A percentile compares a stretch with the other conserved stretches of the same genome.
These are phyloP conservation scores for Eugnorisma glareosa DNA, from an alignment of 2,888 invertebrate species.

Conservation along the genomic window DNA sequence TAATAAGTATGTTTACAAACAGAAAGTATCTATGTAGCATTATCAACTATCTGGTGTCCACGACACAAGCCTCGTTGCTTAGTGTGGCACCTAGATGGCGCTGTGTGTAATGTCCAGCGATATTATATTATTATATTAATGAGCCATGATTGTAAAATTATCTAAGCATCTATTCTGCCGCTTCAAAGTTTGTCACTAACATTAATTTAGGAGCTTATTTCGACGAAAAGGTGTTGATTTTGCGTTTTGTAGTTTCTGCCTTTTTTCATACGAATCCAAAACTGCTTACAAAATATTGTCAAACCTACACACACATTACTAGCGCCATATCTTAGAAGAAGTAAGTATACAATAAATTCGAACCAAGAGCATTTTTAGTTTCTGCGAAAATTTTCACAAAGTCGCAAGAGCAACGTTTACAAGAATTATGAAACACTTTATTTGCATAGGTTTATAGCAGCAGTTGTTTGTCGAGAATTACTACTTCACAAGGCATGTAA, in stretches of 20 bases:
- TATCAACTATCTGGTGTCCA: too few relatives aligned
- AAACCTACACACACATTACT: neutral
- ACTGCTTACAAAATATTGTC: neutral
- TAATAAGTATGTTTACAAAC: too few relatives aligned
- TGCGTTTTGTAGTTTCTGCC: neutral
- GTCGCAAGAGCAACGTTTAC: neutral
- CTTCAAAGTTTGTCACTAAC: neutral
- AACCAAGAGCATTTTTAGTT: neutral
- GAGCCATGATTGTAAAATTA: neutral
- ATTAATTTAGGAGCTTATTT: neutral
- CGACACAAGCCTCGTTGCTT: too few relatives aligned
- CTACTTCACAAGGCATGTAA: neutral
- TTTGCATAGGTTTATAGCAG: constrained; percentile 2
- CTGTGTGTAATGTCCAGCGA: too few relatives aligned
- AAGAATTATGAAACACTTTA: constrained; percentile 8
- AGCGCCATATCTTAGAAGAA: neutral
- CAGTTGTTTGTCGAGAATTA: constrained; percentile 13
- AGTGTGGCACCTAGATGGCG: too few relatives aligned
- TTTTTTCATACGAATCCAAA: neutral
- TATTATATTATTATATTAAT: too few relatives aligned
- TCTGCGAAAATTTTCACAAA: neutral
- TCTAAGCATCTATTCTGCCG: neutral
- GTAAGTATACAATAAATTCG: neutral
- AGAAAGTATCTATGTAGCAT: too few relatives aligned
- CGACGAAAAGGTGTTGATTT: neutral